These are phyloP conservation scores for Ischnura elegans DNA, from an alignment of 2,888 invertebrate species.

Conservation along the genomic window DNA sequence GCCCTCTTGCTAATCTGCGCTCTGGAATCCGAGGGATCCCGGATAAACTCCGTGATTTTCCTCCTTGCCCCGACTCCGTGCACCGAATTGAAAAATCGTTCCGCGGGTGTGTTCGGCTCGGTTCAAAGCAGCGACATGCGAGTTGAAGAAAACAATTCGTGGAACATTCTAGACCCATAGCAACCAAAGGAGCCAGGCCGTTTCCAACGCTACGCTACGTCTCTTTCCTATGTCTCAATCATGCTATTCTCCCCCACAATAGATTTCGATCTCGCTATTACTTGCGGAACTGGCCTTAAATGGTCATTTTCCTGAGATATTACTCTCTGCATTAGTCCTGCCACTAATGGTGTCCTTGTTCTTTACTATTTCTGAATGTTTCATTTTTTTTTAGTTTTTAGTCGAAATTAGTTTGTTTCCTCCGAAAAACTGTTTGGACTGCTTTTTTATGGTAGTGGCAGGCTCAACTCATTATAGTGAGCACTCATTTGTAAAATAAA, in stretches of 20 bases:
- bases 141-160: not conserved
- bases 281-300: not conserved
- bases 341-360: too few relatives aligned
- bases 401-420: too few relatives aligned
- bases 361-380: too few relatives aligned
- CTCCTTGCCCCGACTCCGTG: not conserved
- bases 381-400: too few relatives aligned
- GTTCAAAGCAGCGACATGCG: not conserved
- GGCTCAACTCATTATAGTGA: too few relatives aligned
- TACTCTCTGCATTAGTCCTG: not conserved
- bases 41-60: not conserved
- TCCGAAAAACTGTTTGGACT: too few relatives aligned
- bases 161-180: conserved; percentile 11
- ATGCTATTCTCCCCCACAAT: not conserved
- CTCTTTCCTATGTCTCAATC: not conserved
- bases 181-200: not conserved
- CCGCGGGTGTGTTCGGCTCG: not conserved
- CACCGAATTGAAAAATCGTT: not conserved
- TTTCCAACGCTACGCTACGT: not conserved
- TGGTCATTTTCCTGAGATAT: not conserved
- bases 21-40: not conserved
- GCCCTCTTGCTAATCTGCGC: not conserved
- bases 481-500: too few relatives aligned
- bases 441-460: too few relatives aligned
- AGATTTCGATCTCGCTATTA: not conserved